Conservation (phyloP, 2,888 invertebrate genomes). For the Ganaspis brasiliensis region DNA sequence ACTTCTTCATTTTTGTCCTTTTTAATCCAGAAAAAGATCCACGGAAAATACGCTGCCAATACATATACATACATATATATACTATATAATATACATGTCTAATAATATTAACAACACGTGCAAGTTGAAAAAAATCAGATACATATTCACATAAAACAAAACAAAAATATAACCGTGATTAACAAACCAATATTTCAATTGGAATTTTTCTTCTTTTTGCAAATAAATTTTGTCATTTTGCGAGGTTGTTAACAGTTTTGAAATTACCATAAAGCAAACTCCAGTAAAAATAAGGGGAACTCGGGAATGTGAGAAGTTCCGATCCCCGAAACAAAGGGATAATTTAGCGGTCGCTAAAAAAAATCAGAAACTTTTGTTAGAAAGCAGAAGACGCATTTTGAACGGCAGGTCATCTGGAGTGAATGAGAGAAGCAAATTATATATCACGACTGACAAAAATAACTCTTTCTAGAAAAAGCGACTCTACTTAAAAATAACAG, state of each 20-base stretch:
- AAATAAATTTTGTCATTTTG: not conserved
- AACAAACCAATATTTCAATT: too few relatives aligned
- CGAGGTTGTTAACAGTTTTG: not conserved
- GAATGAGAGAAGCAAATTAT: conserved; percentile 28
- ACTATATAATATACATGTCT: too few relatives aligned
- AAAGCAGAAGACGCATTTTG: conserved; percentile 8
- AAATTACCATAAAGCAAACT: conserved; percentile 21
- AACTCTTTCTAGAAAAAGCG: conserved; percentile 32
- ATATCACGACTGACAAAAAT: conserved; percentile 33
- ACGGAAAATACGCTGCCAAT: too few relatives aligned
- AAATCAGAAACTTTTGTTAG: conserved; percentile 19
- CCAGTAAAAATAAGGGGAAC: conserved; percentile 15
- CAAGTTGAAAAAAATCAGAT: too few relatives aligned
- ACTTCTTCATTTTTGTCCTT: too few relatives aligned
- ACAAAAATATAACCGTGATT: too few relatives aligned
- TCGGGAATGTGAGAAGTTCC: not conserved
- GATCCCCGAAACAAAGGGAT: conserved; percentile 13
- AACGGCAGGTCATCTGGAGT: conserved; percentile 19
- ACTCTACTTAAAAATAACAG: conserved; percentile 36
- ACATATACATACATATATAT: too few relatives aligned
- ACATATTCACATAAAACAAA: too few relatives aligned
- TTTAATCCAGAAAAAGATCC: too few relatives aligned
- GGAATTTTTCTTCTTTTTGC: not conserved
- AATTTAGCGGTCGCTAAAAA: conserved; percentile 20
- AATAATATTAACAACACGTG: too few relatives aligned